phyloP scores from a whole-genome alignment of 2,888 invertebrate genomes.

The Spisula subtruncata region DNA sequence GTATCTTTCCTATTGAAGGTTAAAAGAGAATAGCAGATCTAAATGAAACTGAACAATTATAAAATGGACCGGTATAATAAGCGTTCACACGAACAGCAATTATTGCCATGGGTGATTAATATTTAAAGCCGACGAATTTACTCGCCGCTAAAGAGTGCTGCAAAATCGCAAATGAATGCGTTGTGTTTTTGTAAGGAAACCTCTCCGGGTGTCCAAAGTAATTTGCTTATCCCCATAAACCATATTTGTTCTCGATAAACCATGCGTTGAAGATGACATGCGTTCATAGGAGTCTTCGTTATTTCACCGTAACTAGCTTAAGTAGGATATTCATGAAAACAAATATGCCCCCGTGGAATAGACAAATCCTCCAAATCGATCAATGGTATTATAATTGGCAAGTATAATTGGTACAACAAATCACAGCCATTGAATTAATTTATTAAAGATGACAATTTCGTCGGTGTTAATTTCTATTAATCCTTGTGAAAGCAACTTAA shows the following conservation, averaged over 20 bases:
- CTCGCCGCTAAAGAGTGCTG: not conserved
- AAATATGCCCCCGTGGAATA: not conserved
- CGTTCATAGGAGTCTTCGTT: not conserved
- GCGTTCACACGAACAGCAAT: not conserved
- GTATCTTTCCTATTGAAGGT: no score
- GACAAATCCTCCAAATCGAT: not conserved
- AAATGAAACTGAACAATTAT: not conserved
- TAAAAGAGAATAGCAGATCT: no score
- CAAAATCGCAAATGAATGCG: not conserved
- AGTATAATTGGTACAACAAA: not conserved
- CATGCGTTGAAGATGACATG: not conserved
- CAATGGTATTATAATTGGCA: not conserved
- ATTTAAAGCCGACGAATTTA: not conserved
- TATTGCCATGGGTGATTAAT: not conserved
- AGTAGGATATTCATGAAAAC: slow-evolving; percentile 12
- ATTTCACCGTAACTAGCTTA: not conserved
- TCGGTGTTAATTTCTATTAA: no score
- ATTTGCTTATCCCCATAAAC: not conserved
- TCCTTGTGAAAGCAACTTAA: no score
- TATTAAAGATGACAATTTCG: no score
- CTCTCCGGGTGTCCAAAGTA: not conserved
- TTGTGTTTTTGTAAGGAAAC: not conserved
- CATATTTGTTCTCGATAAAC: slow-evolving; percentile 14
- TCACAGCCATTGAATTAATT: not conserved
- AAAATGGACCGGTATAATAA: not conserved